Conservation (phyloP, 2,113 vertebrate species). For the Aptenodytes forsteri region DNA sequence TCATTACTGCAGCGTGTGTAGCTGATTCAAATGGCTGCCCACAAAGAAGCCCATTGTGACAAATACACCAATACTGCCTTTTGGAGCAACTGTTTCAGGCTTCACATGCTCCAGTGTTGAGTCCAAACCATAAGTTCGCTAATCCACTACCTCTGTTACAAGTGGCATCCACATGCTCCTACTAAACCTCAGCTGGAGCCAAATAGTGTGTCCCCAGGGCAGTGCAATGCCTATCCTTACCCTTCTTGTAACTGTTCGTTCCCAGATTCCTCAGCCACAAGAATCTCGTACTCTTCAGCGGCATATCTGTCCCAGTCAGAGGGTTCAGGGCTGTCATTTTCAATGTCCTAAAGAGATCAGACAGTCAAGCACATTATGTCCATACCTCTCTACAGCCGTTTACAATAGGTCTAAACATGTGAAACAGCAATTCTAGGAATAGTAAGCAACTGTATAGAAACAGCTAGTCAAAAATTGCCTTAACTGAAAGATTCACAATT, state of each 20-base stretch:
- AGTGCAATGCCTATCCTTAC: slow-evolving; percentile 67
- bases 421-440: background rate
- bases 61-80: background rate
- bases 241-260: slow-evolving; percentile 93
- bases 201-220: background rate
- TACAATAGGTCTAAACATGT: background rate
- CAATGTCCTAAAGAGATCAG: slow-evolving; percentile 81
- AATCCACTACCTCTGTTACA: background rate
- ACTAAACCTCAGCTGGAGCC: background rate
- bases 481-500: background rate
- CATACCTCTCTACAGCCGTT: background rate
- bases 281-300: slow-evolving; percentile 95
- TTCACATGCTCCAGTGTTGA: background rate
- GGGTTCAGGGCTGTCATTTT: slow-evolving; percentile 91
- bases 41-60: background rate
- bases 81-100: background rate
- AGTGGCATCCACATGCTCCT: background rate
- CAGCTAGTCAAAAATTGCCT: background rate
- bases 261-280: slow-evolving; percentile 95
- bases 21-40: background rate
- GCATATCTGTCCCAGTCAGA: slow-evolving; percentile 99
- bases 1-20: background rate
- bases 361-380: background rate
- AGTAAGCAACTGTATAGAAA: background rate
- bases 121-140: fast-evolving